Evolutionary conservation across 2,888 invertebrate genomes (phyloP).

Genomic region (Dione juno): DNA sequence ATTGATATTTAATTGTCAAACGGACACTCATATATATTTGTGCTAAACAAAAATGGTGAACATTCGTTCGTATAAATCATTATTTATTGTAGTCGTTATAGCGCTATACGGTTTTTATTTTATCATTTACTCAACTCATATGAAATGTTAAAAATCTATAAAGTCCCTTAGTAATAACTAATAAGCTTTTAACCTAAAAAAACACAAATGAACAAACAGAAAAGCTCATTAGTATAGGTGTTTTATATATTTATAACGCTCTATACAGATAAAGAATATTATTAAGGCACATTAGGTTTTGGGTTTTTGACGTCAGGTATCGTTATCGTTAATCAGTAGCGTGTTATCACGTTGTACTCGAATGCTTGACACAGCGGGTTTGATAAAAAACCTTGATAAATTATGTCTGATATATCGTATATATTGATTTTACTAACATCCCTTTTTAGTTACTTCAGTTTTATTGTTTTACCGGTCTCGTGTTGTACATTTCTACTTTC

Average conservation of each 20-base stretch:
- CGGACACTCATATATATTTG: constrained; percentile 5
- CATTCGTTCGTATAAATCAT: not conserved
- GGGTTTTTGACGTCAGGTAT: constrained; percentile 40
- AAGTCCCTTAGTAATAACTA: not conserved
- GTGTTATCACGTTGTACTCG: constrained; percentile 66
- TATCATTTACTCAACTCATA: not conserved
- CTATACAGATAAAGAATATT: constrained; percentile 36
- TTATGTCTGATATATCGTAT: constrained; percentile 62
- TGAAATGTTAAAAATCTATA: not conserved
- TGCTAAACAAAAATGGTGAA: not conserved
- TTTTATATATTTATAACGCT: constrained; percentile 27
- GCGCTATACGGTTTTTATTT: not conserved
- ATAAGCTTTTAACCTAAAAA: not conserved
- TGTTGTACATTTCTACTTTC: constrained; percentile 44
- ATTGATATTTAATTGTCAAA: constrained; percentile 35
- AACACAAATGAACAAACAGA: not conserved
- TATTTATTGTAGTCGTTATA: constrained; percentile 13
- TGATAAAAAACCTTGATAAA: constrained; percentile 72
- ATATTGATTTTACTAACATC: constrained; percentile 69
- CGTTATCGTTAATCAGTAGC: constrained; percentile 72
- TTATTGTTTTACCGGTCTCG: constrained; percentile 45
- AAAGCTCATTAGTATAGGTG: constrained; percentile 25
- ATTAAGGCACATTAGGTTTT: constrained; percentile 41
- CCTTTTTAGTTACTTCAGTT: constrained; percentile 43
- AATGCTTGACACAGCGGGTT: constrained; percentile 60